These are phyloP conservation scores for Cephalopholis sonnerati DNA, from an alignment of 2,113 vertebrate genomes.

Conservation along the genomic window DNA sequence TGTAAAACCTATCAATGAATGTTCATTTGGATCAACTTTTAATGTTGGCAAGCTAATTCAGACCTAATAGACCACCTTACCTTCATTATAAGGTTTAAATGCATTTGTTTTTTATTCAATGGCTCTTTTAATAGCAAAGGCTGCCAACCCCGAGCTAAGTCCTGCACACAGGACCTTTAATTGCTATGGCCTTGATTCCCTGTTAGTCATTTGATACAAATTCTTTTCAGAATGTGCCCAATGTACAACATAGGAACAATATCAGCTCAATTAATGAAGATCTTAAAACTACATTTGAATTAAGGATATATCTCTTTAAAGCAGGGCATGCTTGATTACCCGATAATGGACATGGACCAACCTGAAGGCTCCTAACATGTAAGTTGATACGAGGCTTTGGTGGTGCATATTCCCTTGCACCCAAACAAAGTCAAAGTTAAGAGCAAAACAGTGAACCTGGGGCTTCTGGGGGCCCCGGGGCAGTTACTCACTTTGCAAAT, in stretches of 20 bases:
- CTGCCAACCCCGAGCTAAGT: too few species aligned
- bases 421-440: not conserved
- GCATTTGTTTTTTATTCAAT: too few species aligned
- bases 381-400: not conserved
- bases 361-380: not conserved
- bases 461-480: not conserved
- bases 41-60: too few species aligned
- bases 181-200: not conserved
- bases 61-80: too few species aligned
- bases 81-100: too few species aligned
- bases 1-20: too few species aligned
- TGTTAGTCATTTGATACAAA: not conserved
- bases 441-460: not conserved
- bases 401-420: not conserved
- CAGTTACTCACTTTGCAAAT: not conserved
- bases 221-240: not conserved
- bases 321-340: not conserved
- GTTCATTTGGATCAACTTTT: too few species aligned
- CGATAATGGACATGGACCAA: not conserved
- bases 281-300: not conserved
- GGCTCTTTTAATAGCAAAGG: too few species aligned
- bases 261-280: not conserved
- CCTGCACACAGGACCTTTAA: too few species aligned
- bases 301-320: not conserved
- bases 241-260: not conserved